Evolutionary conservation across 2,113 vertebrate genomes (phyloP).

Genomic region (Isichthys henryi): DNA sequence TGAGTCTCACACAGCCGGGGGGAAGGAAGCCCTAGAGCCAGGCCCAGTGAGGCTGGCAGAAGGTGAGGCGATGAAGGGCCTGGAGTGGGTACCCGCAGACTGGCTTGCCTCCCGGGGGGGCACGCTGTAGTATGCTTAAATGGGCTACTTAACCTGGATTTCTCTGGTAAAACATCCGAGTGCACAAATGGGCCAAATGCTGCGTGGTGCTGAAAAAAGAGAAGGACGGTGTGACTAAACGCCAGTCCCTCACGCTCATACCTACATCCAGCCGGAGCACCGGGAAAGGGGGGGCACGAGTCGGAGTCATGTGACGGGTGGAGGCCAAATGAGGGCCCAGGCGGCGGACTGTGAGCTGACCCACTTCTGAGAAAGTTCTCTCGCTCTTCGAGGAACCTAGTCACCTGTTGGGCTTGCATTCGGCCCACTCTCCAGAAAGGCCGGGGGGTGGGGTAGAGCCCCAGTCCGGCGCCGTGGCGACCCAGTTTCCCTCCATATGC

Average conservation of each 20-base stretch:
- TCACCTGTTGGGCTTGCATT: background rate
- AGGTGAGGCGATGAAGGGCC: background rate
- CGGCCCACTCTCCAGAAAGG: background rate
- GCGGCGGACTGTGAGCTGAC: background rate
- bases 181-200: background rate
- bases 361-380: background rate
- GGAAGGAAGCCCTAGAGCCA: background rate
- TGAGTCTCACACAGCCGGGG: background rate
- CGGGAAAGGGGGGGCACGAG: background rate
- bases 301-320: background rate
- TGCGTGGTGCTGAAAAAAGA: background rate
- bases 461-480: background rate
- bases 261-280: background rate
- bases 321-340: background rate
- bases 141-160: background rate
- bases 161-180: background rate
- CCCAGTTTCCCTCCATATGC: slow-evolving; percentile 6
- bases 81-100: background rate
- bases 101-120: background rate
- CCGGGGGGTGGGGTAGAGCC: background rate
- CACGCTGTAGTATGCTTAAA: background rate
- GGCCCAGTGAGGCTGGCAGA: background rate
- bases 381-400: background rate
- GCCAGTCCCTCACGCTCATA: background rate
- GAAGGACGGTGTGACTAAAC: background rate